Percentiles rank a stretch among this genome's conserved stretches.
Evolutionary conservation across 1,140 invertebrate species (phyloP).

Genomic region (Melipona quadrifasciata): DNA sequence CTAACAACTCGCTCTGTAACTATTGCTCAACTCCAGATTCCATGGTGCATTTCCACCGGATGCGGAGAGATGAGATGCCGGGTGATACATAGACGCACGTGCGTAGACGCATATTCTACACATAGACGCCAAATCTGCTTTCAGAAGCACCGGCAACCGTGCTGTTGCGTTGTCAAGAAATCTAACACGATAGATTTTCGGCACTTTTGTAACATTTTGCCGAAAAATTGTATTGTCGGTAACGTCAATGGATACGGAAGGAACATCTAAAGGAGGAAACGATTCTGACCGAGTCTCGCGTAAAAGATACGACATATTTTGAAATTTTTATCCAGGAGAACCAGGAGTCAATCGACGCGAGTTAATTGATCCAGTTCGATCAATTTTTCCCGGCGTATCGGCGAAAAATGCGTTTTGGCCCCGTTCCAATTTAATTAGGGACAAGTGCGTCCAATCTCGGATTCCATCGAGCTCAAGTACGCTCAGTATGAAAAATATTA

Average conservation of each 20-base stretch:
- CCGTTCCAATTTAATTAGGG: slow-evolving; percentile 63
- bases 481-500: slow-evolving; percentile 69
- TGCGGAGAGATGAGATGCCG: slow-evolving; percentile 24
- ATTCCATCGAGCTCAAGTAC: slow-evolving; percentile 36
- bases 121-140: slow-evolving; percentile 2
- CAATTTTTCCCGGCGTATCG: neutral
- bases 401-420: slow-evolving; percentile 3
- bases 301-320: neutral
- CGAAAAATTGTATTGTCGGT: neutral
- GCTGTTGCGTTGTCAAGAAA: neutral
- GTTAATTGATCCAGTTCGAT: neutral
- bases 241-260: no score
- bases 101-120: neutral
- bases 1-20: slow-evolving; percentile 47
- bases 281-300: neutral
- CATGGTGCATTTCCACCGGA: slow-evolving; percentile 31
- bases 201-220: neutral
- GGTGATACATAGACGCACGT: neutral
- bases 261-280: neutral
- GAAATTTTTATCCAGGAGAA: neutral
- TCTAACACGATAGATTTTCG: neutral
- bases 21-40: slow-evolving; percentile 50
- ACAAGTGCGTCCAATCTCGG: slow-evolving; percentile 66
- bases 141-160: slow-evolving; percentile 1
- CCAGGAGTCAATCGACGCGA: neutral